Evolutionary conservation across 2,113 vertebrate genomes (phyloP).

Genomic region (Mirza zaza): DNA sequence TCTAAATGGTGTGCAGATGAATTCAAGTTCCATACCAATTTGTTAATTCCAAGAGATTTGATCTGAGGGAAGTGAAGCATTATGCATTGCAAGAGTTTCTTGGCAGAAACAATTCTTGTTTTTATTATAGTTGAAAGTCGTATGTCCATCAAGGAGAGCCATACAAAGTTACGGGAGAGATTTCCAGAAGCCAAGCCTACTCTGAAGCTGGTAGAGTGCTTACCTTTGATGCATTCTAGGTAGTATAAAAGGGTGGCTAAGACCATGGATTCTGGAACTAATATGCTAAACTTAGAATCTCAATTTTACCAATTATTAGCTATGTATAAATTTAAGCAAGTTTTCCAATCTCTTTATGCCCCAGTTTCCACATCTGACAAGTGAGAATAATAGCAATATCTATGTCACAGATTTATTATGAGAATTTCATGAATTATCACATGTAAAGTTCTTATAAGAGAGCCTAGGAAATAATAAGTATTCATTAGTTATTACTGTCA

Average conservation of each 20-base stretch:
- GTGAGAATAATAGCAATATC: conserved; percentile 9
- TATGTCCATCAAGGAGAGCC: not conserved
- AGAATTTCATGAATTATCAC: not conserved
- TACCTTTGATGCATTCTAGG: not conserved
- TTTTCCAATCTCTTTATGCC: not conserved
- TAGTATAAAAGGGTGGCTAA: not conserved
- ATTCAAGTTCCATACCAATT: not conserved
- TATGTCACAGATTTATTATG: not conserved
- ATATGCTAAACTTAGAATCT: not conserved
- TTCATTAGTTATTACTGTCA: not conserved
- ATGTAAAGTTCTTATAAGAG: not conserved
- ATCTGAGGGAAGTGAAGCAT: not conserved
- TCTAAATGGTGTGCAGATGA: not conserved
- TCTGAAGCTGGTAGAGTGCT: not conserved
- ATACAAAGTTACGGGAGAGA: not conserved
- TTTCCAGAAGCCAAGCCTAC: not conserved
- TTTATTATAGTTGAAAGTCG: not conserved
- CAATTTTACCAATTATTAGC: not conserved
- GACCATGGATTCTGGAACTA: not conserved
- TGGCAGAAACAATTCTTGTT: not conserved
- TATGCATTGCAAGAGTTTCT: not conserved
- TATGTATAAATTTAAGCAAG: not conserved
- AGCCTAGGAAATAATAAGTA: not conserved
- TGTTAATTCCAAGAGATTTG: not conserved
- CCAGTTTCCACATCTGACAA: not conserved